phyloP scores from a whole-genome alignment of 2,113 vertebrate genomes.

The Tetraodon nigroviridis region DNA sequence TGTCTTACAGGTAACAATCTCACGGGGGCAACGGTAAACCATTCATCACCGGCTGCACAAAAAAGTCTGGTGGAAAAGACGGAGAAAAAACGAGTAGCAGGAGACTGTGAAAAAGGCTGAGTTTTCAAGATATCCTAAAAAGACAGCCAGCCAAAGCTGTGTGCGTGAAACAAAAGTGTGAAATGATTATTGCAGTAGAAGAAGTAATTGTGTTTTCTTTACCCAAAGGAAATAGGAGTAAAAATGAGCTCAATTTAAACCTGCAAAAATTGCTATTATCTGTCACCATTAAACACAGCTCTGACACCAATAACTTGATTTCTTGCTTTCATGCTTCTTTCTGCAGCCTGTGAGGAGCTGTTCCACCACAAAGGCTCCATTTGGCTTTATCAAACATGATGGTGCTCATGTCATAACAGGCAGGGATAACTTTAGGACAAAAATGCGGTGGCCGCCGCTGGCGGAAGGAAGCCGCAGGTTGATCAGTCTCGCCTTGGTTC shows the following conservation, averaged over 20 bases:
- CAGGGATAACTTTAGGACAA: constrained; percentile 21
- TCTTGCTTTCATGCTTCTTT: constrained; percentile 26
- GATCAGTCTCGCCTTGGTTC: constrained; percentile 45
- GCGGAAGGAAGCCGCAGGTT: constrained; percentile 35
- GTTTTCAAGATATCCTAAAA: constrained; percentile 29
- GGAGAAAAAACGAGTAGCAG: constrained; percentile 7
- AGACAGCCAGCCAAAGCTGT: constrained; percentile 6
- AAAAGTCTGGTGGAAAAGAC: not conserved
- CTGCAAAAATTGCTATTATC: constrained; percentile 62
- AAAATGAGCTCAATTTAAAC: constrained; percentile 47
- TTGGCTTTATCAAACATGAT: constrained; percentile 38
- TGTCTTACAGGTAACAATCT: constrained; percentile 50
- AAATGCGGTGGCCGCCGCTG: not conserved
- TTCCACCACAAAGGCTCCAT: constrained; percentile 41
- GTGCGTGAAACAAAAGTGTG: constrained; percentile 1
- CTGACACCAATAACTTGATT: constrained; percentile 57
- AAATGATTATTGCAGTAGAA: constrained; percentile 35
- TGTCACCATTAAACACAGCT: constrained; percentile 57
- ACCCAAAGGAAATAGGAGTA: constrained; percentile 40
- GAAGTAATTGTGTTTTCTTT: constrained; percentile 47
- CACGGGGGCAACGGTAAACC: constrained; percentile 23
- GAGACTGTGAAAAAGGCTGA: constrained; percentile 18
- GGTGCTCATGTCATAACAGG: constrained; percentile 32
- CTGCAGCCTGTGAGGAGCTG: constrained; percentile 48
- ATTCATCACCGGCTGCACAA: constrained; percentile 43